phyloP scores from a whole-genome alignment of 2,113 vertebrate genomes.

The Anoplopoma fimbria region DNA sequence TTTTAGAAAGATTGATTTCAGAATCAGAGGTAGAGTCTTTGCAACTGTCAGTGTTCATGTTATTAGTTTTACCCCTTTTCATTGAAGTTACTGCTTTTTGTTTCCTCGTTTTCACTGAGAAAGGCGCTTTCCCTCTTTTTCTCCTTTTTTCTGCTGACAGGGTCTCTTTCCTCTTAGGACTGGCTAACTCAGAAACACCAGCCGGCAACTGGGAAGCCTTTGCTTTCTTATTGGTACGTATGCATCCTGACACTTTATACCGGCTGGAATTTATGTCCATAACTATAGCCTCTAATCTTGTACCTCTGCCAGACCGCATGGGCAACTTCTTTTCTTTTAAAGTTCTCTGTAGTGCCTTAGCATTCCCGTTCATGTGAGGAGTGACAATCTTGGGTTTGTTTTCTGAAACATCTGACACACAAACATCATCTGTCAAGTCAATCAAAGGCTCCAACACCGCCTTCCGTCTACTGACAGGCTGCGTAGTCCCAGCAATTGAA shows the following conservation, averaged over 20 bases:
- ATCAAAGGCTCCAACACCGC: conserved; percentile 38
- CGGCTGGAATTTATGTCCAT: conserved; percentile 82
- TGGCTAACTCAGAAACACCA: conserved; percentile 11
- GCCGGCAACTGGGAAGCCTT: conserved; percentile 37
- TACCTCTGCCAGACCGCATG: conserved; percentile 74
- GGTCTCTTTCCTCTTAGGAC: conserved; percentile 28
- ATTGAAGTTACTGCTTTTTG: conserved; percentile 44
- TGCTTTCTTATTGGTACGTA: conserved; percentile 63
- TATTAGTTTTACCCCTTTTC: conserved; percentile 44
- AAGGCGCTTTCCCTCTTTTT: conserved; percentile 13
- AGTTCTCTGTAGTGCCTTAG: conserved; percentile 53
- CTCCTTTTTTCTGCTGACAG: conserved; percentile 18
- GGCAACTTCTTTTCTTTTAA: conserved; percentile 77
- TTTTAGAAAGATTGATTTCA: conserved; percentile 57
- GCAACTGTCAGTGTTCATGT: conserved; percentile 50
- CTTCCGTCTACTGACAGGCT: conserved; percentile 15
- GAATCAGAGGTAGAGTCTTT: conserved; percentile 80
- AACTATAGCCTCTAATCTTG: conserved; percentile 80
- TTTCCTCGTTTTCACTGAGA: conserved; percentile 33
- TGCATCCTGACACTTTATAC: conserved; percentile 68
- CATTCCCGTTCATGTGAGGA: conserved; percentile 63
- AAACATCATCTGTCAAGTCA: conserved; percentile 55
- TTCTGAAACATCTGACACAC: conserved; percentile 37
- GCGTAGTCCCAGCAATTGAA: conserved; percentile 43
- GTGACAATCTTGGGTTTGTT: conserved; percentile 34